Evolutionary conservation across 2,888 invertebrate genomes (phyloP), one percentile per base, ranked within the genome.

Genomic region (Argyra leucocephala): DNA sequence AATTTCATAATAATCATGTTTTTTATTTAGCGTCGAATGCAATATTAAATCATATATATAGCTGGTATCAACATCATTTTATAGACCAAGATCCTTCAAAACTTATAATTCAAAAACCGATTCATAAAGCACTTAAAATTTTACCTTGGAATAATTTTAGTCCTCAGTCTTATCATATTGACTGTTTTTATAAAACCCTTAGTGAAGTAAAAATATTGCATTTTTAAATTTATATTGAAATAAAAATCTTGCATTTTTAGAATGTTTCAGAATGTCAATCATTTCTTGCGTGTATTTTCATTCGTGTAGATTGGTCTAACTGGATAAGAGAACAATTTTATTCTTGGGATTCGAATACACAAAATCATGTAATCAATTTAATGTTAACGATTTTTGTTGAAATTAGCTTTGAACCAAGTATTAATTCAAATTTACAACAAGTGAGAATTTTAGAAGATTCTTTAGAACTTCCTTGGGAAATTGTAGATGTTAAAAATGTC

Each of bases 131-230:
- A 64, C 82, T 91, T 66, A 76, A 84, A 1, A 80, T 82, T 62
- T 76, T 91, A 63, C 88, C 89, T 6, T 91, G 91, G 91, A 83
- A 86, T 63, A 82, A 83, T 68, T 88, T 90, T 72, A 83, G 83
- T 74, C 91, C 91, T 0, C 82, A 84, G 18, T 75, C 85, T 21
- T 78, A 80, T 48, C 88, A 90, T 73, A 79, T 91, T 22, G 88
- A 89, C 23, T 69, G 76, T 63, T 69, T 79, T 1, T 73, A 75
- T 57, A 74, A 74, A 67, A 82, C 85, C 23, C 85, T 91, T 83
- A 82, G 87, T 62, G 85, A 84, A 78, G 86, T 86, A 78, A 74
- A 57, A 24, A 18, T 61, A 22, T 37, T 10, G 22, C 22, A 64
- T 26, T 59, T 15, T 57, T 24, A 63, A 62, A 22, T 64, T 31